Conservation (phyloP, 1,140 invertebrate genomes). For the Drosophila ercepeae region DNA sequence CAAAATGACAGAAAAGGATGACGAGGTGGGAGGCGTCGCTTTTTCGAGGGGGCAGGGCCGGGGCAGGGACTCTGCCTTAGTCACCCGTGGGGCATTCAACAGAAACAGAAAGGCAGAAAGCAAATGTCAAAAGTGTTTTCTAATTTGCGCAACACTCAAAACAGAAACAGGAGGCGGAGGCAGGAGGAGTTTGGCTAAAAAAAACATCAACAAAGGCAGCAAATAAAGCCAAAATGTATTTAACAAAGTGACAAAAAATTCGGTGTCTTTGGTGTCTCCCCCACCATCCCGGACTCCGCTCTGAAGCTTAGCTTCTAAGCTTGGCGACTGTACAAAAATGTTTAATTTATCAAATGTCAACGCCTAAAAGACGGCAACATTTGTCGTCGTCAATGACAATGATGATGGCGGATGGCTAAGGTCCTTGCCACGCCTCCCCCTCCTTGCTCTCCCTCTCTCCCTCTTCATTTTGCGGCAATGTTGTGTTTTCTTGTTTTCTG, state of each 20-base stretch:
- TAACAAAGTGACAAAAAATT: slow-evolving; percentile 73
- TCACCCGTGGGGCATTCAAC: slow-evolving; percentile 5
- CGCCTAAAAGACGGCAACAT: slow-evolving; percentile 80
- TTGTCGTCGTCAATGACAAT: slow-evolving; percentile 81
- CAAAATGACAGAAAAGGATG: slow-evolving; percentile 53
- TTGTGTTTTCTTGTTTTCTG: no score
- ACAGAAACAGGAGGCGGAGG: neutral
- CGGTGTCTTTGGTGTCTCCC: neutral
- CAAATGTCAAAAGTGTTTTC: slow-evolving; percentile 80
- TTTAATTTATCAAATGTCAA: slow-evolving; percentile 82
- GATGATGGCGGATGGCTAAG: slow-evolving; percentile 59
- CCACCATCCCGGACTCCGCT: no score
- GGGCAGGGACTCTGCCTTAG: neutral
- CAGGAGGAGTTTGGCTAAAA: neutral
- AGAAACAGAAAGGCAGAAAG: slow-evolving; percentile 17
- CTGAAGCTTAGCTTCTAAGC: slow-evolving; percentile 17
- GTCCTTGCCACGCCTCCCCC: slow-evolving; percentile 10
- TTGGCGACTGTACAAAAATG: slow-evolving; percentile 63
- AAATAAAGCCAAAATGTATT: slow-evolving; percentile 77
- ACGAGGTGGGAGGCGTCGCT: neutral
- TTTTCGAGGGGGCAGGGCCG: neutral
- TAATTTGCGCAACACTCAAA: slow-evolving; percentile 71
- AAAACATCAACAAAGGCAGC: slow-evolving; percentile 41
- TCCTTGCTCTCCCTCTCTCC: neutral
- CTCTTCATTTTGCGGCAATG: slow-evolving; percentile 66